Conservation (phyloP, 2,888 invertebrate genomes). For the Trachelus tabidus region DNA sequence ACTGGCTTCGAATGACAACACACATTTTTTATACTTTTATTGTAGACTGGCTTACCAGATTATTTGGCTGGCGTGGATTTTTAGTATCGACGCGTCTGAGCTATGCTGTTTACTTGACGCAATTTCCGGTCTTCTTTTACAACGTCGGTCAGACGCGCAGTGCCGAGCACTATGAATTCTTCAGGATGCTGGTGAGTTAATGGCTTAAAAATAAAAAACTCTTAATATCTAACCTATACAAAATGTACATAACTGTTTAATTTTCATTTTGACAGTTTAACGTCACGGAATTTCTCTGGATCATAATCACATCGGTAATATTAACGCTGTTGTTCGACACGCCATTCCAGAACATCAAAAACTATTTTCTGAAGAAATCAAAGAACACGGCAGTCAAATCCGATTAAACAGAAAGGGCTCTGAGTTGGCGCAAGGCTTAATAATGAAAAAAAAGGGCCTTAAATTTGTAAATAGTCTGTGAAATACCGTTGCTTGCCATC, state of each 20-base stretch:
- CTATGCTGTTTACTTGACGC: constrained; percentile 77
- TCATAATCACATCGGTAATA: constrained; percentile 69
- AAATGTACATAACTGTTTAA: constrained; percentile 10
- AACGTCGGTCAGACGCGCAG: constrained; percentile 74
- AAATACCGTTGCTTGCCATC: constrained; percentile 42
- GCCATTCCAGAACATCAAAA: constrained; percentile 77
- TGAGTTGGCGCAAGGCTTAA: background rate
- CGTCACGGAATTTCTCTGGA: constrained; percentile 71
- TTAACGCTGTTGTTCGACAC: constrained; percentile 75
- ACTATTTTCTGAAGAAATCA: constrained; percentile 64
- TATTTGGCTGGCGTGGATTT: constrained; percentile 73
- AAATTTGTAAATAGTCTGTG: constrained; percentile 28
- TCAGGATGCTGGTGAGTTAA: constrained; percentile 69
- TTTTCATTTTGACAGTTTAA: constrained; percentile 69
- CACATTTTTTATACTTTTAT: constrained; percentile 25
- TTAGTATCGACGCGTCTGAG: constrained; percentile 76
- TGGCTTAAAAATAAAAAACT: constrained; percentile 10
- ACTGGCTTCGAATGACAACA: background rate
- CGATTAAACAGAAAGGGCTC: constrained; percentile 26
- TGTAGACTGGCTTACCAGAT: constrained; percentile 69
- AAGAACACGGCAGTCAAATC: constrained; percentile 18
- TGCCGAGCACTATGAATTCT: constrained; percentile 71
- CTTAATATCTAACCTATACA: constrained; percentile 2
- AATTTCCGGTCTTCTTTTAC: constrained; percentile 79
- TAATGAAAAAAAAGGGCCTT: background rate